A percentile compares a stretch with the other conserved stretches of the same genome.
phyloP scores from a whole-genome alignment of 64 coral and sea anemone genomes.

The Astreopora myriophthalma region DNA sequence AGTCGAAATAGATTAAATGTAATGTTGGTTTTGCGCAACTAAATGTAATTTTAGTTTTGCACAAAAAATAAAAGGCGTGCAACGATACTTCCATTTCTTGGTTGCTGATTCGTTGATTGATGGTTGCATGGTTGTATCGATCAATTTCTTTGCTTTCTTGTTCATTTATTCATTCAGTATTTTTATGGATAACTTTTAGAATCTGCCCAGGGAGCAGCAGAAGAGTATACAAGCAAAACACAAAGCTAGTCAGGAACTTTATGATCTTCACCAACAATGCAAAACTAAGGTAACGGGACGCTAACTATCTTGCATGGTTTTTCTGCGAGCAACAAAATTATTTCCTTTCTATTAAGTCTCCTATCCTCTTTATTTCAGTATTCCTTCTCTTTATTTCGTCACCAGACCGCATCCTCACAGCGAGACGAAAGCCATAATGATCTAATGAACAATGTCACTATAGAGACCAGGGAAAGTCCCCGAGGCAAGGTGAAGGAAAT shows the following conservation, averaged over 20 bases:
- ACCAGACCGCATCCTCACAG: neutral
- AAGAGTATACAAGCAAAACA: conserved; percentile 84
- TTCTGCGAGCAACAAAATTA: neutral
- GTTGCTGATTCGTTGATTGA: too few species aligned
- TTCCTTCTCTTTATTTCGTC: too few species aligned
- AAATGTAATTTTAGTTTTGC: too few species aligned
- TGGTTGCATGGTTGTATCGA: too few species aligned
- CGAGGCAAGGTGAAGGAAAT: neutral
- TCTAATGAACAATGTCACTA: neutral
- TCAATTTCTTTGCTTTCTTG: neutral
- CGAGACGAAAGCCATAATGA: neutral
- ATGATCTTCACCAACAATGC: conserved; percentile 75
- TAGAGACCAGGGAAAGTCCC: neutral
- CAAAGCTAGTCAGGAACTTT: conserved; percentile 84
- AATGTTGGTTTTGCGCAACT: too few species aligned
- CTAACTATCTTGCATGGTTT: neutral
- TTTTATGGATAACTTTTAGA: conserved; percentile 12
- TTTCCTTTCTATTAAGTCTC: neutral
- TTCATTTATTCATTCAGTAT: neutral
- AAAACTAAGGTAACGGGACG: conserved; percentile 40
- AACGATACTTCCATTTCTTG: too few species aligned
- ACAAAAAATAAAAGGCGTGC: too few species aligned
- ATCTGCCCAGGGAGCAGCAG: conserved; percentile 83
- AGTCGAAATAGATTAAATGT: too few species aligned
- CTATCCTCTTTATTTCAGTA: neutral